Conservation (phyloP, 2,113 vertebrate genomes). For the Eurypyga helias region DNA sequence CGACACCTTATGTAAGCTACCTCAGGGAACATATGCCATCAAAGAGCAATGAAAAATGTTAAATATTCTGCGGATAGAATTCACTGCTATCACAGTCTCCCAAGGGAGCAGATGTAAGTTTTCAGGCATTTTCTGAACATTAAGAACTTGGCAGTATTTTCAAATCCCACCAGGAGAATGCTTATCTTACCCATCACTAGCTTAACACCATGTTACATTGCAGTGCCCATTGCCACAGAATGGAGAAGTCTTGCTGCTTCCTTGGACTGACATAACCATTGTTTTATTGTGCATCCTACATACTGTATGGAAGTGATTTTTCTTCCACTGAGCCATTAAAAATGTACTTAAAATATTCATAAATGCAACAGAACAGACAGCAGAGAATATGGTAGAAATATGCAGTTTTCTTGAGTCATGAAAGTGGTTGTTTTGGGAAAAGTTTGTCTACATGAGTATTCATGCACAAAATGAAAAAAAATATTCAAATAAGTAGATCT, state of each 20-base stretch:
- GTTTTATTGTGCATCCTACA: background rate
- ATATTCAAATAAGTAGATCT: background rate
- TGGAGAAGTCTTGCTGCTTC: background rate
- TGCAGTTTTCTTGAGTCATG: background rate
- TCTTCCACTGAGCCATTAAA: background rate
- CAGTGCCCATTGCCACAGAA: background rate
- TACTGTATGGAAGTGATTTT: background rate
- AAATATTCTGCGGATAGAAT: background rate
- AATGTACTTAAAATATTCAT: background rate
- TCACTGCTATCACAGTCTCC: background rate
- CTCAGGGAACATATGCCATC: constrained; percentile 11
- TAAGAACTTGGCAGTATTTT: constrained; percentile 11
- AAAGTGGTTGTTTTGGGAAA: background rate
- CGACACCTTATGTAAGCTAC: background rate
- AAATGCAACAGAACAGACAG: background rate
- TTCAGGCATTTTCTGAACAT: constrained; percentile 12
- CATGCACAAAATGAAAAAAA: background rate
- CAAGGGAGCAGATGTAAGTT: constrained; percentile 25
- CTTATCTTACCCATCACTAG: constrained; percentile 3
- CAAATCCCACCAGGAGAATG: background rate
- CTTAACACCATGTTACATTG: background rate
- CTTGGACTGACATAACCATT: background rate
- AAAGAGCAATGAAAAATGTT: constrained; percentile 22
- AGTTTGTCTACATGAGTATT: background rate
- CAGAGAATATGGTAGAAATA: background rate